phyloP scores from a whole-genome alignment of 2,113 vertebrate genomes.

The Irena cyanogastra region DNA sequence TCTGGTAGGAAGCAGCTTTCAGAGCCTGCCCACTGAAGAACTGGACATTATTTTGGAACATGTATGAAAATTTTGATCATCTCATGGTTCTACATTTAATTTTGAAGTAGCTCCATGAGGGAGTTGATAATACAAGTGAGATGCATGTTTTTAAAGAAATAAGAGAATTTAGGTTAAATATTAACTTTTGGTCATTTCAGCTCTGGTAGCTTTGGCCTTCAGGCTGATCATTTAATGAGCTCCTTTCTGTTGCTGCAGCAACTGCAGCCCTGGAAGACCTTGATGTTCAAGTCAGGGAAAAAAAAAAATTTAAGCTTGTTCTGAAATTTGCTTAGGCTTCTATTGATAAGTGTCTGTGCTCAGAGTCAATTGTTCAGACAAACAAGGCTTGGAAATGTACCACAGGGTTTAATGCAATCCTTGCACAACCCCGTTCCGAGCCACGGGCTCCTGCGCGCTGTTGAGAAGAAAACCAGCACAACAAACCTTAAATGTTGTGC shows the following conservation, averaged over 20 bases:
- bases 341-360: conserved; percentile 55
- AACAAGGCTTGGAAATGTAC: conserved; percentile 59
- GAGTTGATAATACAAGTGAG: conserved; percentile 5
- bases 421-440: not conserved
- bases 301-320: conserved; percentile 12
- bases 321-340: conserved; percentile 60
- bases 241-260: conserved; percentile 63
- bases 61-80: not conserved
- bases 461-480: not conserved
- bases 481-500: not conserved
- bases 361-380: conserved; percentile 57
- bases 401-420: conserved; percentile 16
- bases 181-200: conserved; percentile 70
- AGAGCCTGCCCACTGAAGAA: not conserved
- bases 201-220: conserved; percentile 64
- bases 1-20: not conserved
- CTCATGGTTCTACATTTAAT: not conserved
- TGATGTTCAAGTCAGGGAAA: conserved; percentile 49
- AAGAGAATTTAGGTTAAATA: conserved; percentile 60
- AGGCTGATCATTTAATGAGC: conserved; percentile 69
- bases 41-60: not conserved
- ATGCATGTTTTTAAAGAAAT: conserved; percentile 50
- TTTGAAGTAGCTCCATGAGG: not conserved
- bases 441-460: not conserved
- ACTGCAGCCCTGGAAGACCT: conserved; percentile 58